Percentiles rank a stretch among this genome's conserved stretches.
Evolutionary conservation across 53 echinoderm and acorn worm genomes (phyloP).

Genomic region (Henricia sp.): DNA sequence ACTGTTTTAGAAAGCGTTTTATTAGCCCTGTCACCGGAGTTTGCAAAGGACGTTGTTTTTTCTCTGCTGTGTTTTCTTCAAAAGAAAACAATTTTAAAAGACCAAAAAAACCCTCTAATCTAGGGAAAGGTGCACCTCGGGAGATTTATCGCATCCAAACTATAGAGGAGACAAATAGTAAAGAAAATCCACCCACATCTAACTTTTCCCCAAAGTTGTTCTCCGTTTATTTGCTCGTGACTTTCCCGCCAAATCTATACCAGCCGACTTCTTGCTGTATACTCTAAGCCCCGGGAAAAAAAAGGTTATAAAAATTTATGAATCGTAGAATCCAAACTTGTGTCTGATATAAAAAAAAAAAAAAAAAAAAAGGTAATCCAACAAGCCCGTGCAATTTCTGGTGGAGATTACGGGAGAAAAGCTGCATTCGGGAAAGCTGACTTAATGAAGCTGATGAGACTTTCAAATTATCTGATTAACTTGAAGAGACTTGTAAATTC

Average conservation of each 20-base stretch:
- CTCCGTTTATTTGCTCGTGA: no score
- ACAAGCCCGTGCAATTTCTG: conserved; percentile 14
- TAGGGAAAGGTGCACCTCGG: no score
- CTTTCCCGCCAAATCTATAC: no score
- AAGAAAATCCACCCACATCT: no score
- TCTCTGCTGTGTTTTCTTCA: no score
- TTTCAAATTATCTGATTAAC: conserved; percentile 42
- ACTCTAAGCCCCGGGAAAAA: not conserved
- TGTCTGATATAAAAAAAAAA: conserved; percentile 20
- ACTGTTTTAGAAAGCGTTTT: no score
- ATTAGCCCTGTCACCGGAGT: no score
- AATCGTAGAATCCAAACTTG: not conserved
- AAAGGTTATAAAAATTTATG: conserved; percentile 43
- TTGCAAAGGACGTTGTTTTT: no score
- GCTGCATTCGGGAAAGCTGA: not conserved
- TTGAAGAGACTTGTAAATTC: conserved; percentile 26
- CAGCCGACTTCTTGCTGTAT: no score
- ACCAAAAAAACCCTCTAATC: no score
- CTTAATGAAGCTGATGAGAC: conserved; percentile 17
- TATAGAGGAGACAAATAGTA: not conserved
- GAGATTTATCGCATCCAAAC: not conserved
- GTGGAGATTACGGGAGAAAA: conserved; percentile 7
- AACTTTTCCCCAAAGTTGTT: no score
- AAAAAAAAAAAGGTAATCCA: not conserved
- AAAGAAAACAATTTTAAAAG: no score